Conservation (phyloP, 2,888 invertebrate species). For the Agrotis ipsilon region DNA sequence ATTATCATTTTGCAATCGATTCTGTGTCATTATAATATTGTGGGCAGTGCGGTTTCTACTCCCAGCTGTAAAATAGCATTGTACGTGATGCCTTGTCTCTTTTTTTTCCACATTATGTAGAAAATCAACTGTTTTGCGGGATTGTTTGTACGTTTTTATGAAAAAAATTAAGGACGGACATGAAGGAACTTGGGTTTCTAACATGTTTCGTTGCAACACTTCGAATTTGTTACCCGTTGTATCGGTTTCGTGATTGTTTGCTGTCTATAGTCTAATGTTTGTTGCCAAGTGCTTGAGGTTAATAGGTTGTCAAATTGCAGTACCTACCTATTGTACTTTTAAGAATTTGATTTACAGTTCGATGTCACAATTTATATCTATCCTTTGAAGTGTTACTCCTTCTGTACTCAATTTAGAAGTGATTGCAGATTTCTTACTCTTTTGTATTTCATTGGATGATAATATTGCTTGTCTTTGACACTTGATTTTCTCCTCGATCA, state of each 20-base stretch:
- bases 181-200: conserved; percentile 68
- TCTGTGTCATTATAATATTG: conserved; percentile 84
- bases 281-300: conserved; percentile 9
- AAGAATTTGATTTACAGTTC: background rate
- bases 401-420: background rate
- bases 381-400: background rate
- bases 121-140: conserved; percentile 80
- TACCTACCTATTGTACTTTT: background rate
- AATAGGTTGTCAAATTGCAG: background rate
- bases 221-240: conserved; percentile 33
- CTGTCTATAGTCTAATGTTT: conserved; percentile 6
- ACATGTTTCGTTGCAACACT: conserved; percentile 62
- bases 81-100: conserved; percentile 86
- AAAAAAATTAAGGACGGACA: conserved; percentile 81
- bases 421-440: background rate
- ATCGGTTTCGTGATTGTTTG: conserved; percentile 26
- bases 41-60: conserved; percentile 88
- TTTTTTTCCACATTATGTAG: conserved; percentile 73
- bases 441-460: background rate
- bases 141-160: conserved; percentile 80
- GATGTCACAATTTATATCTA: conserved; percentile 1
- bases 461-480: too few species aligned
- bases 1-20: conserved; percentile 89
- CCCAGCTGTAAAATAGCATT: conserved; percentile 77
- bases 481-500: too few species aligned